Evolutionary conservation across 2,797 vertebrate genomes (phyloP).

Genomic region (Ctenochaetus hawaiiensis): DNA sequence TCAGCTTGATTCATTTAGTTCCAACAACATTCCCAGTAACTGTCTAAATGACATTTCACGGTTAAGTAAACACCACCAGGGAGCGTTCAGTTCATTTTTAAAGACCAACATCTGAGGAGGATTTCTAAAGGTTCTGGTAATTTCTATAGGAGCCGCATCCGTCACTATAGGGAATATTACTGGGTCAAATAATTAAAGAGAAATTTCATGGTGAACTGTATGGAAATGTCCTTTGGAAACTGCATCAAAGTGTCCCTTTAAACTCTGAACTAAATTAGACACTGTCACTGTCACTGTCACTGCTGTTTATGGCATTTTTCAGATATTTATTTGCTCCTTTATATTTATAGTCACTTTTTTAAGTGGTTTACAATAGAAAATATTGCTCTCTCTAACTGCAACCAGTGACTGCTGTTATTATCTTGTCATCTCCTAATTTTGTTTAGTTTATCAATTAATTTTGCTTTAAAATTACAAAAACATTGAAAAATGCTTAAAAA

Average conservation of each 20-base stretch:
- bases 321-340: too few relatives aligned
- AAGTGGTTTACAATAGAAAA: too few relatives aligned
- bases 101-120: background rate
- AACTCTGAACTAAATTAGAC: background rate
- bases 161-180: background rate
- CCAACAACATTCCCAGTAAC: slow-evolving; percentile 19
- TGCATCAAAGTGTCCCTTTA: background rate
- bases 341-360: too few relatives aligned
- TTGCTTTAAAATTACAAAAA: too few relatives aligned
- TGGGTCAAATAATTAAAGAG: background rate
- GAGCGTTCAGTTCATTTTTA: slow-evolving; percentile 1
- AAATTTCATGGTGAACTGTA: background rate
- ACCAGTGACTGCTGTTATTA: too few relatives aligned
- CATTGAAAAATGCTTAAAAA: too few relatives aligned
- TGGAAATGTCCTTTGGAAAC: background rate
- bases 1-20: slow-evolving; percentile 16
- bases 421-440: too few relatives aligned
- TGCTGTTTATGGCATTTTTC: too few relatives aligned
- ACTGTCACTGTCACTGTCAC: too few relatives aligned
- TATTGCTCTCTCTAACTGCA: too few relatives aligned
- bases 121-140: background rate
- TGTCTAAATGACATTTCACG: slow-evolving; percentile 12
- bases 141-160: background rate
- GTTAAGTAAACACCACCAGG: slow-evolving; percentile 7
- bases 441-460: too few relatives aligned